Evolutionary conservation across 2,113 vertebrate genomes (phyloP).

Genomic region (Mirounga angustirostris): DNA sequence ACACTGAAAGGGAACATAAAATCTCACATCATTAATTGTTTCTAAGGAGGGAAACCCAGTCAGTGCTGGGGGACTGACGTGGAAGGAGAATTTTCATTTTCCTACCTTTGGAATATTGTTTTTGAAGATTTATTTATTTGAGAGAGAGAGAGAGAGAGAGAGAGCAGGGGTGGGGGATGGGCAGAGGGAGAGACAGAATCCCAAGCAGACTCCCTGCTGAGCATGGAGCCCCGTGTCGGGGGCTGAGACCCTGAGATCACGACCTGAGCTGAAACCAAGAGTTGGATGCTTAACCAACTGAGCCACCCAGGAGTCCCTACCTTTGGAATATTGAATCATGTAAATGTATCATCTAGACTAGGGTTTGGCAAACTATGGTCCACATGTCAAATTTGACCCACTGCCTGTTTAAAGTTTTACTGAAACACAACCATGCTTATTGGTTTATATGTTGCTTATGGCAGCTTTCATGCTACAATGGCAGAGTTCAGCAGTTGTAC

Average conservation of each 20-base stretch:
- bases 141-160: too few species aligned
- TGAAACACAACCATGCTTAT: neutral
- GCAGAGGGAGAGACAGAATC: neutral
- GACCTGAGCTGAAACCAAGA: neutral
- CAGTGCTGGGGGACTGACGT: neutral
- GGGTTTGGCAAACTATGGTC: neutral
- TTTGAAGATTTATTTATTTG: neutral
- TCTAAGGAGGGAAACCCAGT: neutral
- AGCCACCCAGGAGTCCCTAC: neutral
- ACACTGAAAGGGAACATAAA: slow-evolving; percentile 43
- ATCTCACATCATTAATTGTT: neutral
- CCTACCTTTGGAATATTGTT: neutral
- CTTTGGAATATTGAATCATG: neutral
- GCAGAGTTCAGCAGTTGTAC: neutral
- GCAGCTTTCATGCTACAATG: neutral
- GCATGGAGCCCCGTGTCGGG: neutral
- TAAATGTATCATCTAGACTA: neutral
- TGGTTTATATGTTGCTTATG: neutral
- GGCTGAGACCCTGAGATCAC: neutral
- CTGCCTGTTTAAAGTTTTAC: neutral
- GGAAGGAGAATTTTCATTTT: neutral
- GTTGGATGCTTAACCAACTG: neutral
- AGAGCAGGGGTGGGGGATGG: too few species aligned
- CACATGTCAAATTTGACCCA: neutral
- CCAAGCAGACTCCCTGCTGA: neutral